Evolutionary conservation across 2,888 invertebrate species (phyloP), one percentile per base, ranked within the genome.

Genomic region (Sipha maydis): DNA sequence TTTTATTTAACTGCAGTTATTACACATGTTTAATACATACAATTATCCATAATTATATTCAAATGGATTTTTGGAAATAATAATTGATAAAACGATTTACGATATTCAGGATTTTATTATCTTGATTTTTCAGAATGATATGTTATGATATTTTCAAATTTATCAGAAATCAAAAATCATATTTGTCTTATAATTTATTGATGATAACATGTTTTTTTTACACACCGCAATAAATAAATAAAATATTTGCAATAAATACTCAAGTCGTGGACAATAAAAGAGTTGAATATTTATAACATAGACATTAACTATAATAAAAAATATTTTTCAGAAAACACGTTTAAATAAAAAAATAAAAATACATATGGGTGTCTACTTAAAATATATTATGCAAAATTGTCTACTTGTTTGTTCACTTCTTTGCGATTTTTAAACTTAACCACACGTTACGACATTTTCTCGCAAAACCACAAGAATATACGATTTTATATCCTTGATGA

Each of bases 331-430:
- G 0, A n/a, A 71, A 71, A 71, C 71, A 28, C 9, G 71, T 71
- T 71, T 71, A 71, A 73, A 38, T 38, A 75, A 73, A 73, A 75
- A 75, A 75, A 75, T 34, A 38, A 75, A 75, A 75, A 73, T 19
- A 75, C 75, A 38, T 54, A 34, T n/a, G n/a, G 34, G 69, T 54
- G 34, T 34, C 73, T 28, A 82, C 69, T 83, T 25, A 28, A n/a
- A 69, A 28, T n/a, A 61, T 61, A 31, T 82, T 82, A 83, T 73
- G 83, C 34, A 34, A 71, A 83, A 83, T 54, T 54, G 83, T 73
- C 19, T 48, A 21, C 48, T 48, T 71, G 48, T 71, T 48, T 3
- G 71, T 71, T 71, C 48, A 54, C 48, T 71, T 54, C 54, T 54
- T 54, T 73, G 54, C 34, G 71, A 69, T 69, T 61, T 61, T n/a